These are phyloP conservation scores for Drosophila tristis DNA, from an alignment of 1,140 invertebrate genomes.

Conservation along the genomic window DNA sequence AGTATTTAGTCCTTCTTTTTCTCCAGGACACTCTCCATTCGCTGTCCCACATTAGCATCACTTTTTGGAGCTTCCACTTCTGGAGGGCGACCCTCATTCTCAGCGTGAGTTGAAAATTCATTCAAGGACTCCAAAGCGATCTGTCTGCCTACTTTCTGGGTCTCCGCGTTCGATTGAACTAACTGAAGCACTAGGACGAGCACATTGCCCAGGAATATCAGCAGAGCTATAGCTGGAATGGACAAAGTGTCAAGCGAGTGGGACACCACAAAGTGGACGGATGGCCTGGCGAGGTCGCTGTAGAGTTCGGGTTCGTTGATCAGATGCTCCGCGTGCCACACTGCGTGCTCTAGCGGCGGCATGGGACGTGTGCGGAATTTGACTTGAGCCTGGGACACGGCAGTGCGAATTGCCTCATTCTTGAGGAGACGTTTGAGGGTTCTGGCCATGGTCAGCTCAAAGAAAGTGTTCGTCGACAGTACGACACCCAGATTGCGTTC, in stretches of 20 bases:
- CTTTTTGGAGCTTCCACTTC: background rate
- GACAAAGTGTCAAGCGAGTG: conserved; percentile 59
- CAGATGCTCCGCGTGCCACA: conserved; percentile 88
- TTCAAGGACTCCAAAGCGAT: no score
- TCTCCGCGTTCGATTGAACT: background rate
- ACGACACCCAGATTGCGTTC: conserved; percentile 56
- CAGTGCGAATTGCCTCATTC: background rate
- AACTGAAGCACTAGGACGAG: background rate
- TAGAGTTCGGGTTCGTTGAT: conserved; percentile 56
- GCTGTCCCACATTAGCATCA: no score
- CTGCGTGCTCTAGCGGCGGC: conserved; percentile 85
- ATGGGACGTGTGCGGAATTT: conserved; percentile 85
- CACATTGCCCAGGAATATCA: conserved; percentile 16
- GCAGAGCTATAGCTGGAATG: conserved; percentile 8
- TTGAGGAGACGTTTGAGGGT: conserved; percentile 33
- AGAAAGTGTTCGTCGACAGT: background rate
- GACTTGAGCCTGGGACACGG: conserved; percentile 66
- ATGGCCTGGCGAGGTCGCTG: conserved; percentile 15
- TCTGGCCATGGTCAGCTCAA: background rate
- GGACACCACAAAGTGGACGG: conserved; percentile 33
- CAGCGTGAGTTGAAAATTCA: no score
- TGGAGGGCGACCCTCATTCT: background rate
- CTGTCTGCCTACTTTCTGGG: no score
- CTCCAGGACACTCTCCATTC: no score
- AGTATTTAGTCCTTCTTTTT: no score